phyloP scores from a whole-genome alignment of 2,888 invertebrate species.

The Spisula solida region DNA sequence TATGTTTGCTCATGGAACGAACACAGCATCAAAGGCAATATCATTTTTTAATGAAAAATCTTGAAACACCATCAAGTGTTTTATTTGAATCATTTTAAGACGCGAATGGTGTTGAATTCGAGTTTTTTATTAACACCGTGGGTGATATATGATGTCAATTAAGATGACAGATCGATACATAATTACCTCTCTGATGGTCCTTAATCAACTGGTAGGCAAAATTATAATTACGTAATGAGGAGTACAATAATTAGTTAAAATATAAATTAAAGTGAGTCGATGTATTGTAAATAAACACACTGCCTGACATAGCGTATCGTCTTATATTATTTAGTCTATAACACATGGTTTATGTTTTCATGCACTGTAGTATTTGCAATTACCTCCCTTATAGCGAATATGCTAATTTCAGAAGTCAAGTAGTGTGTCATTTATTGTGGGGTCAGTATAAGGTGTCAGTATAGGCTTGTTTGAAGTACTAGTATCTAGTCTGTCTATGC shows the following conservation, averaged over 20 bases:
- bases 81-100: background rate
- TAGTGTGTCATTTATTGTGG: too few relatives aligned
- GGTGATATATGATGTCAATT: background rate
- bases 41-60: background rate
- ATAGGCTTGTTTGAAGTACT: too few relatives aligned
- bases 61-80: background rate
- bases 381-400: too few relatives aligned
- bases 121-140: background rate
- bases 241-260: background rate
- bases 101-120: background rate
- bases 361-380: too few relatives aligned
- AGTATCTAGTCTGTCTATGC: too few relatives aligned
- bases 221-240: background rate
- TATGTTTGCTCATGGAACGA: background rate
- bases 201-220: background rate
- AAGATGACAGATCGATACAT: background rate
- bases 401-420: too few relatives aligned
- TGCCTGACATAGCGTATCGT: background rate
- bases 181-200: background rate
- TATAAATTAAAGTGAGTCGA: background rate
- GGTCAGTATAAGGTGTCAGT: too few relatives aligned
- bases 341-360: background rate
- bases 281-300: background rate
- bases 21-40: background rate
- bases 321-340: slow-evolving; percentile 1